Base-by-base conservation (phyloP, 64 coral and sea anemone species). In the Stylophora pistillata region DNA sequence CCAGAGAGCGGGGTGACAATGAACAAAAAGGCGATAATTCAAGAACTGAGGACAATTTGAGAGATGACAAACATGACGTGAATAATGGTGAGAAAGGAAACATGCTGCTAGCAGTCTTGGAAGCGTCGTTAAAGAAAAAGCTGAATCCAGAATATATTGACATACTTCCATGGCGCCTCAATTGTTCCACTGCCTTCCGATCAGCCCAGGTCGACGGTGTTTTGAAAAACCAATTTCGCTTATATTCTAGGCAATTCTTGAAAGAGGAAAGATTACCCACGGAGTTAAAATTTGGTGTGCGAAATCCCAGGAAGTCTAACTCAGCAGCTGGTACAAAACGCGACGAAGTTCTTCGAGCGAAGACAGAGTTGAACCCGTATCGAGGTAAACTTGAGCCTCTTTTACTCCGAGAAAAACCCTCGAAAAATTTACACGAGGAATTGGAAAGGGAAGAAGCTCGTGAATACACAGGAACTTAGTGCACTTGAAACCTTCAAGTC, bases 381-480 rank as follows among this genome's bases (percentile, higher is more conserved):
- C 16, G 34, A 69, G 80, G 30, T 33, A 84, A 53, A 33, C 80
- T 84, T 15, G 62, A 84, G 26, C 80, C 80, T 6, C 62, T 84
- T 21, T 53, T 84, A 20, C 62, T 34, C 21, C 32, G 80, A 53
- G 21, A 68, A 55, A 84, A 84, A 29, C 80, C 80, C 9, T 34
- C 80, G 3, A 25, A 69, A 84, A 84, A 84, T 69, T 84, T 84
- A 84, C 80, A 84, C 80, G 33, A 64, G 21, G 80, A 84, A n/a
- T 21, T 84, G 5, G 62, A 69, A 70, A n/a, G 32, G 27, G 80
- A 84, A 5, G 80, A 84, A 59, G 31, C 56, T 10, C 27, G 29
- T 9, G 28, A 28, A 7, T 61, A 27, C 15, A 65, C 14, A 3
- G 18, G 17, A 41, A 41, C 26, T 37, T 9, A 0, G 1, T 47